These are phyloP conservation scores for Phoxinus dragarum DNA, from an alignment of 2,797 vertebrate species.

Conservation along the genomic window DNA sequence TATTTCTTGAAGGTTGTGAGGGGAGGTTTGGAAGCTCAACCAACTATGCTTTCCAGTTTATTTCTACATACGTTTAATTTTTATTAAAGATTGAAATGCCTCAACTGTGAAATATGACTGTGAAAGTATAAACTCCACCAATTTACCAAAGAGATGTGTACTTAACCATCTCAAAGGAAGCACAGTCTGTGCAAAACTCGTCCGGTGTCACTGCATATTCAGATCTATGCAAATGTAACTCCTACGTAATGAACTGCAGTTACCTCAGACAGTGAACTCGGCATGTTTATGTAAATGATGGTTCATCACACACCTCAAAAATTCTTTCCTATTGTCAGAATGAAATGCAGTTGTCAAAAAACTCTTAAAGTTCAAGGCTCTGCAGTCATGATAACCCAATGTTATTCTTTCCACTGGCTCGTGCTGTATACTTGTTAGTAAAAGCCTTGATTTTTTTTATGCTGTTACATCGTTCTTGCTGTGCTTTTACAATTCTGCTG, in stretches of 20 bases:
- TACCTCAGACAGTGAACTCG: slow-evolving; percentile 65
- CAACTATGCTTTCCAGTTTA: neutral
- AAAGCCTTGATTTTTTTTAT: slow-evolving; percentile 46
- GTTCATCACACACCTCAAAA: slow-evolving; percentile 57
- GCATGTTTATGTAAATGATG: slow-evolving; percentile 75
- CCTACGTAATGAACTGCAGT: slow-evolving; percentile 67
- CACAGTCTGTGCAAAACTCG: slow-evolving; percentile 52
- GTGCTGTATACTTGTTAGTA: slow-evolving; percentile 43
- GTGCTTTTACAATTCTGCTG: slow-evolving; percentile 24
- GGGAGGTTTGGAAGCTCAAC: neutral
- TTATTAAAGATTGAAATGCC: slow-evolving; percentile 25
- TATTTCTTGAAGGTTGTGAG: neutral
- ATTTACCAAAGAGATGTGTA: slow-evolving; percentile 38
- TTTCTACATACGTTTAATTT: neutral
- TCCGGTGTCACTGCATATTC: slow-evolving; percentile 69
- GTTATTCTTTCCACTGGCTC: slow-evolving; percentile 10
- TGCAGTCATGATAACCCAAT: slow-evolving; percentile 37
- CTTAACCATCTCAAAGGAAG: slow-evolving; percentile 57
- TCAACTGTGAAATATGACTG: neutral
- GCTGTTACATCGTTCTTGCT: slow-evolving; percentile 17
- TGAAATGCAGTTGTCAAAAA: slow-evolving; percentile 39
- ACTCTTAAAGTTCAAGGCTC: slow-evolving; percentile 35
- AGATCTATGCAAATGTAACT: slow-evolving; percentile 75
- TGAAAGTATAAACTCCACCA: slow-evolving; percentile 1
- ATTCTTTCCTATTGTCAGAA: slow-evolving; percentile 40